These are phyloP conservation scores for Micoletzkya japonica DNA, from an alignment of 2,888 invertebrate species.

Conservation along the genomic window DNA sequence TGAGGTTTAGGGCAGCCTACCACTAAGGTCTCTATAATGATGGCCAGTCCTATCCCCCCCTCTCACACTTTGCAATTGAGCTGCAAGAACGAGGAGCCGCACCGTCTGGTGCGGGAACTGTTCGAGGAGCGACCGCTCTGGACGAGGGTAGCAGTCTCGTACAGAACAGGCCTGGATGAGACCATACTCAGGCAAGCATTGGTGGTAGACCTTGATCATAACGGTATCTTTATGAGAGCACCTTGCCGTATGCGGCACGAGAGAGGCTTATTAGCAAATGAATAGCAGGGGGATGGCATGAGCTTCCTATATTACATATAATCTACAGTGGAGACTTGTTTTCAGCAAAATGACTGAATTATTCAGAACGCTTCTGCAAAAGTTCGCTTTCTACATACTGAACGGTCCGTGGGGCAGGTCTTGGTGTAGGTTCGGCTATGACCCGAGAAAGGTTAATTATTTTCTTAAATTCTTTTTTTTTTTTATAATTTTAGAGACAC, in stretches of 20 bases:
- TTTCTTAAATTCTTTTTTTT: too few relatives aligned
- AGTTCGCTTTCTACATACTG: constrained; percentile 81
- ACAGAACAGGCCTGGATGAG: constrained; percentile 54
- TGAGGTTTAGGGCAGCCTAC: background rate
- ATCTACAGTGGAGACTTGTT: background rate
- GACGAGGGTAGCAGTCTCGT: constrained; percentile 78
- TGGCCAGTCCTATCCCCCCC: background rate
- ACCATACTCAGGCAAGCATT: constrained; percentile 66
- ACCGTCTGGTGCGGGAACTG: constrained; percentile 68
- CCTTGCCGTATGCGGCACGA: too few relatives aligned
- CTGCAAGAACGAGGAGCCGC: constrained; percentile 55
- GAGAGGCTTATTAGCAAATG: background rate
- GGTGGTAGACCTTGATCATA: background rate
- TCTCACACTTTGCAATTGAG: constrained; percentile 31
- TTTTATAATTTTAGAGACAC: too few relatives aligned
- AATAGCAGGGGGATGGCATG: background rate
- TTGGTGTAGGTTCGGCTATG: constrained; percentile 88
- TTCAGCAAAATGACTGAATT: background rate
- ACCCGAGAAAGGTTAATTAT: constrained; percentile 82
- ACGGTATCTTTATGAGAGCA: background rate
- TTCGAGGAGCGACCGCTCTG: constrained; percentile 87
- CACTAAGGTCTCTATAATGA: background rate
- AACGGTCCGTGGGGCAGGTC: constrained; percentile 89
- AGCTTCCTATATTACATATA: background rate
- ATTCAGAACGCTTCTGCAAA: constrained; percentile 74